phyloP scores from a whole-genome alignment of 2,888 invertebrate species.

The Eurois occulta region DNA sequence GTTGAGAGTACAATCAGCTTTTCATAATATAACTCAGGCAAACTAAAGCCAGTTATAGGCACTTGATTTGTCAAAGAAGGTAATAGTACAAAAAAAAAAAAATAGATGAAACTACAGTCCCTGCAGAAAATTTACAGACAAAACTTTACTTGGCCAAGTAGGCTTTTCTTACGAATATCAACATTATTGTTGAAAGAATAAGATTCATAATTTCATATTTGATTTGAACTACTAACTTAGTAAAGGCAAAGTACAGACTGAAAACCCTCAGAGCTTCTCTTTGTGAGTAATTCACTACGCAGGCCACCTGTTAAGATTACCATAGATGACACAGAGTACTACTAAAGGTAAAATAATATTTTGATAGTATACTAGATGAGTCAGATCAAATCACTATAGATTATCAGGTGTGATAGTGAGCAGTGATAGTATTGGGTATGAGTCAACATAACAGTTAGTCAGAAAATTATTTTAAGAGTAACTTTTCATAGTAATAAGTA shows the following conservation, averaged over 20 bases:
- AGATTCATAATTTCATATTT: not conserved
- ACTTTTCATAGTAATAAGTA: not conserved
- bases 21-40: not conserved
- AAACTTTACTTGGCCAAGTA: not conserved
- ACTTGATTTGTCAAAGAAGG: not conserved
- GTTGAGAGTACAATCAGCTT: not conserved
- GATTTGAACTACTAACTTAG: not conserved
- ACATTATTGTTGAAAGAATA: not conserved
- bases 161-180: not conserved
- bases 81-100: not conserved
- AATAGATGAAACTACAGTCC: not conserved
- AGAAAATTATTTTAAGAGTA: not conserved
- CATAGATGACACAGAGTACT: not conserved
- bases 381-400: constrained; percentile 12
- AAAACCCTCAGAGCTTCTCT: not conserved
- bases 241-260: not conserved
- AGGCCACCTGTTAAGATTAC: not conserved
- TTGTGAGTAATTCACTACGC: not conserved
- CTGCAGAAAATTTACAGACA: not conserved
- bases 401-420: constrained; percentile 13
- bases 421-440: constrained; percentile 18
- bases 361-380: constrained; percentile 7
- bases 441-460: constrained; percentile 6
- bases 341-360: not conserved
- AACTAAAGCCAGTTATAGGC: not conserved